Conservation (phyloP, 2,888 invertebrate genomes). For the Coelinius sp. region DNA sequence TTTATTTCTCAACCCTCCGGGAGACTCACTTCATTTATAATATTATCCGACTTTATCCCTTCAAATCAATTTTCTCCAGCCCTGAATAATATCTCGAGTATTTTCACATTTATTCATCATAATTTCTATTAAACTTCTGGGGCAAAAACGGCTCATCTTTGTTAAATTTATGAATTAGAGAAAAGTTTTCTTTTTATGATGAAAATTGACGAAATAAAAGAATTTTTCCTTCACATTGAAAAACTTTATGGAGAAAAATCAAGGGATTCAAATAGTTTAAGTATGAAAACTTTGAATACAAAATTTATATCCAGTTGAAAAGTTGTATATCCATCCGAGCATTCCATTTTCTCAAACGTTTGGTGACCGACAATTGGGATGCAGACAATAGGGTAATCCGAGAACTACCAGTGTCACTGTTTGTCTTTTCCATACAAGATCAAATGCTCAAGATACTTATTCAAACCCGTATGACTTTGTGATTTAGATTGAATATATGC, state of each 20-base stretch:
- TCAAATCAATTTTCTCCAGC: neutral
- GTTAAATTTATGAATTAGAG: no score
- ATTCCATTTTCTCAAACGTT: slow-evolving; percentile 3
- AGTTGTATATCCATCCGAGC: neutral
- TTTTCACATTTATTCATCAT: no score
- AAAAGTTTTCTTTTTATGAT: no score
- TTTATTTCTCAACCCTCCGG: neutral
- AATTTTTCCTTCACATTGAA: neutral
- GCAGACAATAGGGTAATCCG: slow-evolving; percentile 14
- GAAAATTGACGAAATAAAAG: no score
- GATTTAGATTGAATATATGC: neutral
- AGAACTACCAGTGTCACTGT: slow-evolving; percentile 16
- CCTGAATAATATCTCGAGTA: neutral
- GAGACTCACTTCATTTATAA: neutral
- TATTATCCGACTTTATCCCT: no score
- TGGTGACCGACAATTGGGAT: neutral
- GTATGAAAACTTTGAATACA: neutral
- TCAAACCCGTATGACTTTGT: slow-evolving; percentile 15
- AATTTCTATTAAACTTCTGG: no score
- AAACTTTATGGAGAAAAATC: neutral
- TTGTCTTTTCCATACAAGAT: slow-evolving; percentile 22
- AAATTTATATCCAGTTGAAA: slow-evolving; percentile 6
- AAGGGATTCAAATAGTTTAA: neutral
- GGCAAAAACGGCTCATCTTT: no score
- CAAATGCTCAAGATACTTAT: slow-evolving; percentile 20